A percentile compares a stretch with the other conserved stretches of the same genome.
Evolutionary conservation across 2,113 vertebrate species (phyloP).

Genomic region (Charadrius vociferus): DNA sequence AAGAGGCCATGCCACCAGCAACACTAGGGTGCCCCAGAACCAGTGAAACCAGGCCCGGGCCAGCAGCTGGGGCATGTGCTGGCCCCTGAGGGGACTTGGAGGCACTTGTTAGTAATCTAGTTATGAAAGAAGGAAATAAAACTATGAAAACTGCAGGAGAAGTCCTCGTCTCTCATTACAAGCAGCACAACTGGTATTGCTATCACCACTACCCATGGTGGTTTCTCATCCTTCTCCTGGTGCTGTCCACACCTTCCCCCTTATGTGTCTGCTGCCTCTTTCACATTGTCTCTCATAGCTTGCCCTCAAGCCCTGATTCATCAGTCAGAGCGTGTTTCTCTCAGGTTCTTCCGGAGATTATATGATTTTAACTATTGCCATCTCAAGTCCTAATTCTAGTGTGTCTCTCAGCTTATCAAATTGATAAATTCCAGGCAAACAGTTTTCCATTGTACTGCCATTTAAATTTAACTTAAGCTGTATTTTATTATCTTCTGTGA

Average conservation of each 20-base stretch:
- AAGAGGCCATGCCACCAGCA: accelerated
- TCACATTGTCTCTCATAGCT: neutral
- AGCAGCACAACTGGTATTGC: neutral
- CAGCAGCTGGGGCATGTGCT: neutral
- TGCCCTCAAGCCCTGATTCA: neutral
- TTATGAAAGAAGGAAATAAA: neutral
- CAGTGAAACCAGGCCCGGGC: accelerated
- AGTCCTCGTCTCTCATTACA: neutral
- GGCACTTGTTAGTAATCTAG: no score
- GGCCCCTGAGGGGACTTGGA: neutral
- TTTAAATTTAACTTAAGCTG: neutral
- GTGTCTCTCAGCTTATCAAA: neutral
- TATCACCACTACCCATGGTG: accelerated
- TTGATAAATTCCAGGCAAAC: accelerated
- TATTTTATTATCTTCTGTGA: neutral
- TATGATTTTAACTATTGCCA: neutral
- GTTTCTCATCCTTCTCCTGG: neutral
- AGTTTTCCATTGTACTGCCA: neutral
- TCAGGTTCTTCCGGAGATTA: neutral
- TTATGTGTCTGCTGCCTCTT: neutral
- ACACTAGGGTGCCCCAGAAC: neutral
- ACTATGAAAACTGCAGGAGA: neutral
- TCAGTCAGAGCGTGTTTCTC: neutral
- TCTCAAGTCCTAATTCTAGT: neutral
- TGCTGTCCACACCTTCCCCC: neutral